These are phyloP conservation scores for Drosophila falleni DNA, from an alignment of 2,888 invertebrate genomes.

Conservation along the genomic window DNA sequence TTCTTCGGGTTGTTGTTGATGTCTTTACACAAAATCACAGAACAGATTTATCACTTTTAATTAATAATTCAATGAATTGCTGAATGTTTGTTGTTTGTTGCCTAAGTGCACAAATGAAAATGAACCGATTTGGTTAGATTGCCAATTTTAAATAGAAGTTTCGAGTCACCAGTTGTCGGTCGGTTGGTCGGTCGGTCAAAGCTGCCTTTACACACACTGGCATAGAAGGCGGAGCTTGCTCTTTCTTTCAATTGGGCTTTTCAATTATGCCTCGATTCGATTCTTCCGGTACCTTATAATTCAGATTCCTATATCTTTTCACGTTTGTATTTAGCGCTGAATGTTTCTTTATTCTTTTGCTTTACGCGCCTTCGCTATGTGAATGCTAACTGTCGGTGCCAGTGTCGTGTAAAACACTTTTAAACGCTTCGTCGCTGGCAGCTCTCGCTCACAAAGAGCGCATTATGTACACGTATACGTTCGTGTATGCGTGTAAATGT, in stretches of 20 bases:
- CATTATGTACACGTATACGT: constrained; percentile 16
- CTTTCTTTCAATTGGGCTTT: constrained; percentile 56
- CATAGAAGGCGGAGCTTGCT: constrained; percentile 91
- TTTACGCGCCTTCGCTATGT: constrained; percentile 71
- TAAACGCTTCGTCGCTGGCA: constrained; percentile 66
- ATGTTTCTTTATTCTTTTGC: constrained; percentile 49
- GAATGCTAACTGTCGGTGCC: constrained; percentile 75
- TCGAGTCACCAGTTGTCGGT: constrained; percentile 34
- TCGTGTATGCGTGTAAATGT: constrained; percentile 9
- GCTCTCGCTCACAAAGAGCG: constrained; percentile 54
- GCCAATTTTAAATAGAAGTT: constrained; percentile 77
- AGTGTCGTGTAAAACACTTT: constrained; percentile 78
- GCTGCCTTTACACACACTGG: constrained; percentile 96
- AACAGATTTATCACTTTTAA: constrained; percentile 70
- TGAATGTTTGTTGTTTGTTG: constrained; percentile 50
- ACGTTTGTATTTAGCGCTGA: constrained; percentile 24
- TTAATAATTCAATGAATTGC: constrained; percentile 49
- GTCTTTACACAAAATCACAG: constrained; percentile 82
- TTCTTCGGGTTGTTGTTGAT: constrained; percentile 56
- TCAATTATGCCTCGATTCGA: constrained; percentile 47
- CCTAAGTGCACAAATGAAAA: constrained; percentile 81
- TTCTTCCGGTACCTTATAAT: constrained; percentile 66
- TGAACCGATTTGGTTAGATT: constrained; percentile 69
- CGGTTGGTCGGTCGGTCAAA: constrained; percentile 36
- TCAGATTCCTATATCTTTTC: constrained; percentile 41